These are phyloP conservation scores for Lates calcarifer DNA, from an alignment of 2,113 vertebrate species.

Conservation along the genomic window DNA sequence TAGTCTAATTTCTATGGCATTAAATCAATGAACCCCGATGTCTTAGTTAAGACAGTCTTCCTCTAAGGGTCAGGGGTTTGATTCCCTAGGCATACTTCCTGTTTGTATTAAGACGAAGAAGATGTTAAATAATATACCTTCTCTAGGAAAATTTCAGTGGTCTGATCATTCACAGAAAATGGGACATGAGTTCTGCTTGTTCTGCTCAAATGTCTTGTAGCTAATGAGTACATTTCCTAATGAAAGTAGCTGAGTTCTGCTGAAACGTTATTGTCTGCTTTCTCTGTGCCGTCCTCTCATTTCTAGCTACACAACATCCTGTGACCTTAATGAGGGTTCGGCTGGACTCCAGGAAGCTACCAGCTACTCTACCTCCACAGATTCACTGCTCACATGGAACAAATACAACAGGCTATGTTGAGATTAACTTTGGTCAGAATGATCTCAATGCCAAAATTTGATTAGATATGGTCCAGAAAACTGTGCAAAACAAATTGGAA, in stretches of 20 bases:
- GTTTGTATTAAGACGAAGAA: neutral
- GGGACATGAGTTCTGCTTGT: neutral
- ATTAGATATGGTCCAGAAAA: neutral
- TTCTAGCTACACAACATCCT: constrained; percentile 23
- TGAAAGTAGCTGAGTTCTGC: constrained; percentile 7
- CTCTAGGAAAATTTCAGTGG: neutral
- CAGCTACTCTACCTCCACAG: neutral
- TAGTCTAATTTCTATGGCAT: neutral
- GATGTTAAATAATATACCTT: neutral
- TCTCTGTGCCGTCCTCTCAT: neutral
- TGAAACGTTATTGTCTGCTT: neutral
- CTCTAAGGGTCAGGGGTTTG: constrained; percentile 1
- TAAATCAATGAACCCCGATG: neutral
- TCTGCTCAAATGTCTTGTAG: neutral
- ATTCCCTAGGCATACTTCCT: neutral
- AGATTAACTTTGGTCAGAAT: neutral
- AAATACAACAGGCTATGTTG: neutral
- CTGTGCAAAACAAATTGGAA: neutral
- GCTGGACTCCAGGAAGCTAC: neutral
- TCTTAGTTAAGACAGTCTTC: neutral
- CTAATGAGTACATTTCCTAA: constrained; percentile 37
- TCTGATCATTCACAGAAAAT: neutral
- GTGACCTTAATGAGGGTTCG: constrained; percentile 29
- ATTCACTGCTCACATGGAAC: neutral
- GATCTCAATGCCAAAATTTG: neutral